Percentiles rank a stretch among this genome's conserved stretches.
These are phyloP conservation scores for Drosophila lini DNA, from an alignment of 1,140 invertebrate genomes.

Conservation along the genomic window DNA sequence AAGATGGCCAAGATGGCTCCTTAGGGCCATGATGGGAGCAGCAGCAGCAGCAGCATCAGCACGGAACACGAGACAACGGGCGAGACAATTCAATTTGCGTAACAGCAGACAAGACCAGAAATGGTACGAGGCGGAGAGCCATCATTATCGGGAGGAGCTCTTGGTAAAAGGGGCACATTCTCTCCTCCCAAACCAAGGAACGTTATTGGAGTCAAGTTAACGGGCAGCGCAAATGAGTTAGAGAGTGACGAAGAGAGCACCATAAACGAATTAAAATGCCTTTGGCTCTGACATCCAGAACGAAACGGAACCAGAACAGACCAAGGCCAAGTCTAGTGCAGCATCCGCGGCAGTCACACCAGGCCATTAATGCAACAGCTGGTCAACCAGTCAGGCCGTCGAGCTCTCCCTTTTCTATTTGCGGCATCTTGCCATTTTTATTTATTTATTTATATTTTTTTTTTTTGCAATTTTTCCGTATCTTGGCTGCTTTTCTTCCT, in stretches of 20 bases:
- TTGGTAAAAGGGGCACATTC: background rate
- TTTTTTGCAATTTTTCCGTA: background rate
- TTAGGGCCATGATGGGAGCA: background rate
- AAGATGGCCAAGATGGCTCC: constrained; percentile 24
- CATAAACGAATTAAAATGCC: constrained; percentile 78
- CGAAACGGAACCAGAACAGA: constrained; percentile 4
- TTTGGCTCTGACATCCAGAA: constrained; percentile 58
- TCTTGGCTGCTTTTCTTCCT: background rate
- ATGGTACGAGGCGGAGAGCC: background rate
- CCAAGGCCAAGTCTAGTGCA: constrained; percentile 22
- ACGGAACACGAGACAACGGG: constrained; percentile 39
- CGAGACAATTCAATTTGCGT: constrained; percentile 74
- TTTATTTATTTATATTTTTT: too few relatives aligned
- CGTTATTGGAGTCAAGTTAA: constrained; percentile 33
- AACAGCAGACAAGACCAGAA: constrained; percentile 36
- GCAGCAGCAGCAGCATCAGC: background rate
- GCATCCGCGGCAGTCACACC: constrained; percentile 1
- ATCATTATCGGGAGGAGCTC: background rate
- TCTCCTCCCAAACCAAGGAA: background rate
- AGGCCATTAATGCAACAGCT: constrained; percentile 35
- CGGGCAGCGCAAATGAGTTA: constrained; percentile 57
- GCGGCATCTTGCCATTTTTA: background rate
- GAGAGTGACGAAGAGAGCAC: constrained; percentile 1
- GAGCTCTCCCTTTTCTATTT: constrained; percentile 21
- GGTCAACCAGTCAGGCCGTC: constrained; percentile 1